Evolutionary conservation across 2,888 invertebrate genomes (phyloP).

Genomic region (Dryadula phaetusa): DNA sequence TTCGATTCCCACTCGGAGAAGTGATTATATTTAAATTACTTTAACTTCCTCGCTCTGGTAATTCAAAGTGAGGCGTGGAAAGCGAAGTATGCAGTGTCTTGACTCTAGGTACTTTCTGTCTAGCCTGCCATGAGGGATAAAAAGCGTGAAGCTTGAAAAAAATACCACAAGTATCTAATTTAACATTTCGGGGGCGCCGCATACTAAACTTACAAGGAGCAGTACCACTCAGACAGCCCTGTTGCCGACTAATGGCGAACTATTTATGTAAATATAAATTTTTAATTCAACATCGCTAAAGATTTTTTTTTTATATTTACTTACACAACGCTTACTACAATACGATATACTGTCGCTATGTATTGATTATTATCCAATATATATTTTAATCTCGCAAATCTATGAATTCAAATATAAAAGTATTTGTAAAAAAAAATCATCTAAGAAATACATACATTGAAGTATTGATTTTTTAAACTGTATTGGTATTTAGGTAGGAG

Average conservation of each 20-base stretch:
- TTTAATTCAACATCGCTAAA: background rate
- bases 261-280: background rate
- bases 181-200: background rate
- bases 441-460: background rate
- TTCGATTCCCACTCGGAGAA: too few relatives aligned
- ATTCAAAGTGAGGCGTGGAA: too few relatives aligned
- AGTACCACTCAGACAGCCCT: slow-evolving; percentile 16
- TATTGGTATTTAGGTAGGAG: slow-evolving; percentile 4
- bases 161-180: background rate
- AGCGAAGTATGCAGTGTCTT: too few relatives aligned
- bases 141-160: too few relatives aligned
- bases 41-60: too few relatives aligned
- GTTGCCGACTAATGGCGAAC: slow-evolving; percentile 12
- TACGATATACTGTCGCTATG: background rate
- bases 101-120: too few relatives aligned
- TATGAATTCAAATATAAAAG: background rate
- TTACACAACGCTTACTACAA: background rate
- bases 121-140: too few relatives aligned
- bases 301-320: background rate
- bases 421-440: background rate
- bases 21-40: too few relatives aligned
- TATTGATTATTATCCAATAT: background rate
- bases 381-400: background rate
- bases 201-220: background rate
- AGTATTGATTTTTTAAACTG: background rate